Base-by-base conservation (phyloP, 1,140 invertebrate genomes). In the Anoplolepis gracilipes region DNA sequence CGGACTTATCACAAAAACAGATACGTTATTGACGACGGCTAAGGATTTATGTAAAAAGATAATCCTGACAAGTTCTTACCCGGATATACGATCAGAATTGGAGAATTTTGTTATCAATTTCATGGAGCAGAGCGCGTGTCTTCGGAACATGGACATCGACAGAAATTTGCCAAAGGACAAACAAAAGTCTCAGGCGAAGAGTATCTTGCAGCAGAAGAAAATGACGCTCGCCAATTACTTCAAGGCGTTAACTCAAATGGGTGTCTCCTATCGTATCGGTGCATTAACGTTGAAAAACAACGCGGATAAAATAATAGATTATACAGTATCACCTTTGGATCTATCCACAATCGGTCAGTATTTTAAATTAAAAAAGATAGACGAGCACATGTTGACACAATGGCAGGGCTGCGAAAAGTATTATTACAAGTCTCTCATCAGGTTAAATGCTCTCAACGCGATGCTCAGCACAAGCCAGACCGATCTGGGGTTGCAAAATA, bases 171-270 rank as follows among this genome's bases (percentile, higher is more conserved):
- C 95, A 91, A 98, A 97, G 95, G 96, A 94, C 88, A 98, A 97
- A 92, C 98, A 98, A 93, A 97, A 96, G 90, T 96, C 97, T 3
- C 96, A 97, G 93, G 97, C 97, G 0, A 98, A 98, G 91, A 97
- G 96, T 92, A 97, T 99, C 53, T 95, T 98, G 0, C 97, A 98
- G 87, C 97, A 97, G 88, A 99, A 99, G 93, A 96, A 97, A 42
- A 97, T 97, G 94, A 97, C 97, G 6, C 92, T 99, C 0, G 96
- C 97, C 0, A 98, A 99, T 95, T 95, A 99, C 30, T 99, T 99
- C 91, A 98, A 98, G 91, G 95, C 95, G 16, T 94, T 99, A 0
- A 94, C 96, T 1, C 95, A 96, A 72, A 95, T 97, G 87, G 98
- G 98, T 0, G 90, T 99, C 1, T 98, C 97, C 8, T 98, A 98